Evolutionary conservation across 2,113 vertebrate genomes (phyloP).

Genomic region (Cololabis saira): DNA sequence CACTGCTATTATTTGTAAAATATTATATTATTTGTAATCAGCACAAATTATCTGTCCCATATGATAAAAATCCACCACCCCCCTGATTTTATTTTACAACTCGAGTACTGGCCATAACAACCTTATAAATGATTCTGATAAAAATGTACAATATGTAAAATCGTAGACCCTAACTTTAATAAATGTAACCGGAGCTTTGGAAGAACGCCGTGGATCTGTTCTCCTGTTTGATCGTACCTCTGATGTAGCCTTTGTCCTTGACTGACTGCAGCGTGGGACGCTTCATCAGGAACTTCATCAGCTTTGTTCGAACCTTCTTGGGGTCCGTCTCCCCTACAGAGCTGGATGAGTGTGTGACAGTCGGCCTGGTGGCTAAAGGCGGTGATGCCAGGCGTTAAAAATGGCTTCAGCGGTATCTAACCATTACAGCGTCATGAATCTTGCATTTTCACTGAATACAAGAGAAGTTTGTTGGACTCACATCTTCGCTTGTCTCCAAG

Average conservation of each 20-base stretch:
- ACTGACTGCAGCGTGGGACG: constrained; percentile 89
- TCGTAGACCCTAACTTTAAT: too few relatives aligned
- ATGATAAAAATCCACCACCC: too few relatives aligned
- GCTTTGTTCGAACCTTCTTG: constrained; percentile 86
- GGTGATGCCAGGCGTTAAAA: not conserved
- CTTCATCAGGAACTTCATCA: constrained; percentile 89
- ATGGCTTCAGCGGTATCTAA: not conserved
- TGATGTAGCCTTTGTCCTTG: constrained; percentile 91
- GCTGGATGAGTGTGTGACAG: constrained; percentile 15
- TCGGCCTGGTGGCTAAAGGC: constrained; percentile 41
- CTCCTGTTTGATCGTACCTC: constrained; percentile 79
- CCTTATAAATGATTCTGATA: too few relatives aligned
- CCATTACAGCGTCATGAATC: not conserved
- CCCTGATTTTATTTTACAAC: too few relatives aligned
- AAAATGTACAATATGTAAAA: too few relatives aligned
- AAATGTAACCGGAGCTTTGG: too few relatives aligned
- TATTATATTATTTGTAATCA: too few relatives aligned
- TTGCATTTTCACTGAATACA: not conserved
- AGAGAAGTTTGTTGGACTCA: constrained; percentile 39
- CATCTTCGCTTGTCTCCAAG: constrained; percentile 76
- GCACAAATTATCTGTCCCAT: too few relatives aligned
- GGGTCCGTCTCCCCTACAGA: constrained; percentile 78
- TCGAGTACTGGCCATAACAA: too few relatives aligned
- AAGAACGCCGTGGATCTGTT: too few relatives aligned
- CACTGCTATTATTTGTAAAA: too few relatives aligned